Evolutionary conservation across 2,888 invertebrate species (phyloP), one percentile per base, ranked within the genome.

Genomic region (Meteorus cinctellus): DNA sequence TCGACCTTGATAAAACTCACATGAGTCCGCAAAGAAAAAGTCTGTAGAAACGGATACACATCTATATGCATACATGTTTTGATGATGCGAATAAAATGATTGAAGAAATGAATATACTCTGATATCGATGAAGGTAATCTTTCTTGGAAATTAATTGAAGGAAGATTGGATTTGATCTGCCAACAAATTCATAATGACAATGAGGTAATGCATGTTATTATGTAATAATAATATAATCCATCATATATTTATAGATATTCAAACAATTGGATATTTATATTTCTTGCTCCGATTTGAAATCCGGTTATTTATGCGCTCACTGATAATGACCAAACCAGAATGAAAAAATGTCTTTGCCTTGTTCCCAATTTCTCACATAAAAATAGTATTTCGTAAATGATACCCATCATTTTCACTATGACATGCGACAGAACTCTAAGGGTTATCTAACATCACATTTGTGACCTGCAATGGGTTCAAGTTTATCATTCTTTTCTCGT

Each of bases 111-210:
- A 16, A 34, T 63, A 63, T 27, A 45, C 29, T 48, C 31, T 41
- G 55, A 31, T 63, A 72, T 72, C 72, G 72, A 72, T 63, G 72
- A 72, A 72, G 72, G 72, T 62, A 72, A 72, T 72, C 72, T 72
- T 27, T 48, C 62, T 72, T 72, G 10, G 27, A 71, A 31, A 62
- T 45, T 72, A 51, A 65, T 65, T 34, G 65, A 48, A 27, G 41
- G 41, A 27, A 45, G 41, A 27, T 14, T 27, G 36, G 70, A 55
- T 19, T 19, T 55, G 55, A 19, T 24, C 60, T 41, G 60, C 24
- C 29, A 59, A 59, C 70, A 70, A 70, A 70, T 24, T 60, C 60
- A 41, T 70, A 70, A 36, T 59, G 10, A 10, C 60, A 41, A 70
- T 70, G 63, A 72, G 62, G 71, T 71, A 71, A 62, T 60, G 24